Evolutionary conservation across 2,113 vertebrate genomes (phyloP).

Genomic region (Eulacestoma nigropectus): DNA sequence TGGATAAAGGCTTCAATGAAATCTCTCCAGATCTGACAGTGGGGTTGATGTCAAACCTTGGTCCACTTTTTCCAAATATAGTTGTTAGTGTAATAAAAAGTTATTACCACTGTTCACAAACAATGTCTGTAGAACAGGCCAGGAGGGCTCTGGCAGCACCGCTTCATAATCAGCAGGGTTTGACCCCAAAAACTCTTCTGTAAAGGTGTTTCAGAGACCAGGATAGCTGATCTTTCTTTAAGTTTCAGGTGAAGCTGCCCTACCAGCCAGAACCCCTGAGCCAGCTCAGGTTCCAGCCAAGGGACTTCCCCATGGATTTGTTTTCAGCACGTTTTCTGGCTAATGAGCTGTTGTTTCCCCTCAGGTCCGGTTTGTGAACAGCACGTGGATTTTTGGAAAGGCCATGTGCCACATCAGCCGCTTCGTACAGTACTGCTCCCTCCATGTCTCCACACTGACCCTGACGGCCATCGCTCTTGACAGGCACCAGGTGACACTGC

Average conservation of each 20-base stretch:
- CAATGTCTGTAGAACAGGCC: not conserved
- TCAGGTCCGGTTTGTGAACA: conserved; percentile 65
- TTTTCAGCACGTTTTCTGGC: not conserved
- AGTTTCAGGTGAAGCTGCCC: not conserved
- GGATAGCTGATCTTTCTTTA: not conserved
- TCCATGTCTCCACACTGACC: conserved; percentile 65
- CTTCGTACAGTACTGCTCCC: conserved; percentile 69
- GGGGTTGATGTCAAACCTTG: not conserved
- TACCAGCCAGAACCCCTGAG: not conserved
- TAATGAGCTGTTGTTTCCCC: not conserved
- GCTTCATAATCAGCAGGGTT: too few relatives aligned
- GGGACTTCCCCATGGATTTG: not conserved
- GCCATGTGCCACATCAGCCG: conserved; percentile 68
- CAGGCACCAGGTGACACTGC: conserved; percentile 45
- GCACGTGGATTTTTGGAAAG: conserved; percentile 64
- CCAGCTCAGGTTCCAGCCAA: not conserved
- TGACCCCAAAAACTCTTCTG: not conserved
- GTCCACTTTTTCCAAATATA: not conserved
- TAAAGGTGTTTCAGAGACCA: not conserved
- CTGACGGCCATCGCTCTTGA: conserved; percentile 62
- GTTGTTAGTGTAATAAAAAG: not conserved
- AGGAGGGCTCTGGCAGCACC: not conserved
- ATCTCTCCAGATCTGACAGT: not conserved
- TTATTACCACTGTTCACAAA: not conserved
- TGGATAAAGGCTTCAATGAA: not conserved